These are phyloP conservation scores for Micoletzkya japonica DNA, from an alignment of 2,888 invertebrate species.

Conservation along the genomic window DNA sequence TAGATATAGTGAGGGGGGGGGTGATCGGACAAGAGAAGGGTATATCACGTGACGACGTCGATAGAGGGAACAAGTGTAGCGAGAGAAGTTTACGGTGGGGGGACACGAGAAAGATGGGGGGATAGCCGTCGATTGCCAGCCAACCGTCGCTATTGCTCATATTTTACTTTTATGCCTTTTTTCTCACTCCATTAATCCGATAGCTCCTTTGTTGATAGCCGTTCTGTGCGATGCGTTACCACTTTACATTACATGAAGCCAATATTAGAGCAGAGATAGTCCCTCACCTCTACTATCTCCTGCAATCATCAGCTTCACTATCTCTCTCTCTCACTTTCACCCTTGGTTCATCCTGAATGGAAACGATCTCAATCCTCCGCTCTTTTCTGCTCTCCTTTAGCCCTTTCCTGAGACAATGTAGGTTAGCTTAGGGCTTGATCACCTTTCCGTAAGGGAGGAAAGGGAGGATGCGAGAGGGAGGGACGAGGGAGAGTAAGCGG, in stretches of 20 bases:
- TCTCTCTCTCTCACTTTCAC: neutral
- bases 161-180: neutral
- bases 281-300: neutral
- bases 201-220: constrained; percentile 5
- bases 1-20: no score
- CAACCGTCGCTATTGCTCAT: neutral
- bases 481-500: neutral
- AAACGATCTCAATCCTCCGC: constrained; percentile 8
- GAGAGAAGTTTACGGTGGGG: no score
- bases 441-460: neutral
- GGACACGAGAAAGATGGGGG: no score
- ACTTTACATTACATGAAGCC: no score
- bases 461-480: neutral
- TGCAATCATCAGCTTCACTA: neutral
- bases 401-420: neutral
- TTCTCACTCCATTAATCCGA: neutral
- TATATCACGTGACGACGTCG: no score
- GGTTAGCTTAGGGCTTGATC: no score
- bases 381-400: neutral
- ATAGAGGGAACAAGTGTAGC: no score
- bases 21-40: no score
- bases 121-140: neutral
- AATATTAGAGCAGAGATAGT: no score
- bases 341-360: neutral
- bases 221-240: no score